Conservation (phyloP, 2,797 vertebrate species). For the Sternarchorhynchus goeldii region DNA sequence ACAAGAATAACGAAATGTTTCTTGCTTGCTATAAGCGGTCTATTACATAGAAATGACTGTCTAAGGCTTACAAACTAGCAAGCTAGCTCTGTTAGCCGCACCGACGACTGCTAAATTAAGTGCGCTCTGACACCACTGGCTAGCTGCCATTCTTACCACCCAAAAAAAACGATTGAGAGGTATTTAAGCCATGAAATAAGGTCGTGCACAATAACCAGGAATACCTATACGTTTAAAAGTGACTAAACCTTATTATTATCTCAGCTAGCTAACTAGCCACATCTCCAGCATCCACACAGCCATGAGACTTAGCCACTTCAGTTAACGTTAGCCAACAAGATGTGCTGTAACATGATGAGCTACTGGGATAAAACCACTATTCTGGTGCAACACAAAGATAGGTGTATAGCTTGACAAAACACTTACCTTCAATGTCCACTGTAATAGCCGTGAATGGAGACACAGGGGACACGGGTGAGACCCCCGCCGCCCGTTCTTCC, state of each 20-base stretch:
- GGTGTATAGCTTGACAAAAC: constrained; percentile 9
- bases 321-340: constrained; percentile 69
- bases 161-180: constrained; percentile 40
- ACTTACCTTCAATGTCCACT: constrained; percentile 94
- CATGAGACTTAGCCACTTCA: constrained; percentile 59
- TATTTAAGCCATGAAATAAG: not conserved
- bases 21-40: not conserved
- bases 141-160: constrained; percentile 19
- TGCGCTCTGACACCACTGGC: constrained; percentile 44
- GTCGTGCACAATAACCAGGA: not conserved
- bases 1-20: not conserved
- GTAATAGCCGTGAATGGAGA: constrained; percentile 68
- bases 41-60: constrained; percentile 10
- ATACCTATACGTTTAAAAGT: not conserved
- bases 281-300: constrained; percentile 45
- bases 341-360: constrained; percentile 60
- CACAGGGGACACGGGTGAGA: constrained; percentile 76
- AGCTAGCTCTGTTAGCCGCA: constrained; percentile 39
- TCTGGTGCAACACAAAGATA: constrained; percentile 1
- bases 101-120: constrained; percentile 44
- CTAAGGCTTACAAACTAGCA: constrained; percentile 47
- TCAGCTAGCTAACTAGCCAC: not conserved
- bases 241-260: not conserved
- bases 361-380: constrained; percentile 18
- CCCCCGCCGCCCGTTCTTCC: constrained; percentile 81